phyloP scores from a whole-genome alignment of 2,113 vertebrate species.

The Leiothrix lutea region DNA sequence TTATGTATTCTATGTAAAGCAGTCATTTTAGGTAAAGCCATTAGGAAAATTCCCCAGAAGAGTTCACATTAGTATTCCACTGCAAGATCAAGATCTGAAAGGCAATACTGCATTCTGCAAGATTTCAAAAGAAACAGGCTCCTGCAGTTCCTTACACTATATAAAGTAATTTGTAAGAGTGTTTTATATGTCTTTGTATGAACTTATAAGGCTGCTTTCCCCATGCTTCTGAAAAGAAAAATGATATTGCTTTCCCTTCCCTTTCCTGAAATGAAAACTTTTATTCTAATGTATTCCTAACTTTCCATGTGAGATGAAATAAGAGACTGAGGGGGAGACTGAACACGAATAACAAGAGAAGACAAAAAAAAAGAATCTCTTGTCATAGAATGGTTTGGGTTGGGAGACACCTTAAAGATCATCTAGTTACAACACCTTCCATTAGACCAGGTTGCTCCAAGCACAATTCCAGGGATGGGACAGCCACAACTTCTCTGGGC shows the following conservation, averaged over 20 bases:
- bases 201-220: not conserved
- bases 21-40: conserved; percentile 19
- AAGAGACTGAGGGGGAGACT: accelerated
- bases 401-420: not conserved
- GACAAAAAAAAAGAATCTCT: not conserved
- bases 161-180: not conserved
- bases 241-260: not conserved
- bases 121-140: not conserved
- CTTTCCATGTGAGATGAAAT: not conserved
- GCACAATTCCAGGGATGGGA: not conserved
- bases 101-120: not conserved
- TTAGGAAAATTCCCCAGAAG: conserved; percentile 41
- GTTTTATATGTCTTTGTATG: not conserved
- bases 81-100: conserved; percentile 6
- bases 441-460: not conserved
- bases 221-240: not conserved
- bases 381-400: not conserved
- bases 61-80: not conserved
- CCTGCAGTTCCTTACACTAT: not conserved
- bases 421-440: not conserved
- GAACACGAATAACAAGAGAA: not conserved
- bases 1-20: conserved; percentile 46
- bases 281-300: not conserved
- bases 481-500: not conserved
- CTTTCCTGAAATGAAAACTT: not conserved